A percentile compares a stretch with the other conserved stretches of the same genome.
phyloP scores from a whole-genome alignment of 1,140 invertebrate species.

The Cotesia glomerata region DNA sequence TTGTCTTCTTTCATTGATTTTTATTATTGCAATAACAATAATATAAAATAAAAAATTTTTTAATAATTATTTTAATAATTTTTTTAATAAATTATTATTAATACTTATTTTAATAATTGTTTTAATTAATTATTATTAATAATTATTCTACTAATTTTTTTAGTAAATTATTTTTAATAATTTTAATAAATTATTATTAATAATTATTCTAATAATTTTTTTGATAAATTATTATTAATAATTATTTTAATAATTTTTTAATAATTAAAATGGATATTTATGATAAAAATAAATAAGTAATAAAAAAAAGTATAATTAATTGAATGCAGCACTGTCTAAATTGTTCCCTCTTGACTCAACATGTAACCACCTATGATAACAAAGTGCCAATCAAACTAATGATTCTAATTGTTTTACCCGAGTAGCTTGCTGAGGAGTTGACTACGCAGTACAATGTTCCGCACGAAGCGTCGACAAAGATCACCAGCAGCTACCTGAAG shows the following conservation, averaged over 20 bases:
- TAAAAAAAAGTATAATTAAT: slow-evolving; percentile 13
- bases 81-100: neutral
- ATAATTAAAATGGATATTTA: neutral
- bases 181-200: too few species aligned
- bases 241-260: neutral
- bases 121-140: neutral
- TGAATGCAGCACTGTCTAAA: slow-evolving; percentile 39
- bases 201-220: too few species aligned
- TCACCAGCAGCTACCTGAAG: slow-evolving; percentile 72
- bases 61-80: too few species aligned
- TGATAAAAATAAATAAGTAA: neutral
- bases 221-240: neutral
- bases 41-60: too few species aligned
- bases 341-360: slow-evolving; percentile 25
- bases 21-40: too few species aligned
- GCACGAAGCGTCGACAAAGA: slow-evolving; percentile 67
- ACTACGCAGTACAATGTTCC: slow-evolving; percentile 71
- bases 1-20: too few species aligned
- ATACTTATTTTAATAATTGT: neutral
- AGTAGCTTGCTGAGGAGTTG: slow-evolving; percentile 74
- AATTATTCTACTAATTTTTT: too few species aligned
- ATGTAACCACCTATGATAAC: neutral
- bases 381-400: slow-evolving; percentile 6
- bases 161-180: neutral
- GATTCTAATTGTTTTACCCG: slow-evolving; percentile 40